Percentiles rank a stretch among this genome's conserved stretches.
phyloP scores from a whole-genome alignment of 2,888 invertebrate genomes.

The Apamea sordens region DNA sequence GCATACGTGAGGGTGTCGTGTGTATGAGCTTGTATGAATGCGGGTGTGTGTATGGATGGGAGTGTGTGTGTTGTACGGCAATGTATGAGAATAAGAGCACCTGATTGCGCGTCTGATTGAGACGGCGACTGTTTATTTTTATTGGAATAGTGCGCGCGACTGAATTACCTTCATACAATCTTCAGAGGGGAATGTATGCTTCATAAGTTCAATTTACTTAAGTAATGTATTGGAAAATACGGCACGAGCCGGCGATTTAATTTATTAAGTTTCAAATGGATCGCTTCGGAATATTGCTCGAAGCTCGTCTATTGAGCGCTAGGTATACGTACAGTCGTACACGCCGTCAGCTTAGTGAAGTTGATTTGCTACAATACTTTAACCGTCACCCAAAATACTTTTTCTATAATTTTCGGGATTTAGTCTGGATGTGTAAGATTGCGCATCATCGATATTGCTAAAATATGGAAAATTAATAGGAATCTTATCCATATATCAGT shows the following conservation, averaged over 20 bases:
- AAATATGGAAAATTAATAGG: neutral
- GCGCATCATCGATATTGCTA: neutral
- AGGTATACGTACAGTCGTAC: neutral
- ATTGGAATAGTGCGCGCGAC: constrained; percentile 74
- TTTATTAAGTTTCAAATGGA: constrained; percentile 63
- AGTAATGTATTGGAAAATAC: constrained; percentile 67
- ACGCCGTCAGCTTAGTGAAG: constrained; percentile 14
- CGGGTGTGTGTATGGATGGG: constrained; percentile 53
- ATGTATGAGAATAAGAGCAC: constrained; percentile 84
- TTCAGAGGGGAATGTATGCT: constrained; percentile 63
- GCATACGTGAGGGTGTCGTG: constrained; percentile 66
- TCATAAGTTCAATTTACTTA: constrained; percentile 69
- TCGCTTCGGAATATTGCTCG: constrained; percentile 33
- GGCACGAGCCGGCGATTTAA: constrained; percentile 55
- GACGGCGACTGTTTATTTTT: constrained; percentile 80
- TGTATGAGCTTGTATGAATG: constrained; percentile 61
- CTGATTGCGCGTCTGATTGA: constrained; percentile 87
- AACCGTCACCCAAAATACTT: neutral
- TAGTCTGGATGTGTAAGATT: neutral
- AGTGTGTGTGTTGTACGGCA: constrained; percentile 51
- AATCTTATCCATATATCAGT: neutral
- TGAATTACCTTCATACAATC: constrained; percentile 75
- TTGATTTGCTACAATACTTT: neutral
- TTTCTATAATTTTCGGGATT: neutral
- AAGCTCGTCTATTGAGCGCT: constrained; percentile 29